Evolutionary conservation across 2,797 vertebrate species (phyloP).

Genomic region (Enteromius viviparus): DNA sequence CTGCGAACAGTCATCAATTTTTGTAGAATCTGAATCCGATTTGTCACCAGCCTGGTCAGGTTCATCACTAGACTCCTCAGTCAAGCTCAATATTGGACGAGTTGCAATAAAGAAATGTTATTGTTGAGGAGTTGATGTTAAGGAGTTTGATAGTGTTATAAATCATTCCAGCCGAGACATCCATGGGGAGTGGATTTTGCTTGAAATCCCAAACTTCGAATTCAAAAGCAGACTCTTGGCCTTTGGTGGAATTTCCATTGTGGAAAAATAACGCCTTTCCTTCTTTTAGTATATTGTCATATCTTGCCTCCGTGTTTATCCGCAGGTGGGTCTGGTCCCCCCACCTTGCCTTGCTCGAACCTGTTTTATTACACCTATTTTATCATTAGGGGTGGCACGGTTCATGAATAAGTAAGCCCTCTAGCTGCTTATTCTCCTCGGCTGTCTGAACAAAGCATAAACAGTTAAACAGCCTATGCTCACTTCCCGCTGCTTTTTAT

Average conservation of each 20-base stretch:
- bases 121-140: no score
- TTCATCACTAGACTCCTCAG: conserved; percentile 31
- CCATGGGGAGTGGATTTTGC: conserved; percentile 42
- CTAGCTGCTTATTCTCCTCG: no score
- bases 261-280: conserved; percentile 49
- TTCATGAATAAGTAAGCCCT: no score
- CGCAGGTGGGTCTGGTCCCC: no score
- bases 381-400: no score
- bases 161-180: conserved; percentile 32
- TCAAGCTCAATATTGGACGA: conserved; percentile 25
- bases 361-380: no score
- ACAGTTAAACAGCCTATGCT: no score
- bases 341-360: no score
- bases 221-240: conserved; percentile 47
- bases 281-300: conserved; percentile 39
- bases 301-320: no score
- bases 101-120: conserved; percentile 15
- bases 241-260: conserved; percentile 41
- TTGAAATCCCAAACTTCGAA: conserved; percentile 54
- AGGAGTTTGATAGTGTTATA: conserved; percentile 37
- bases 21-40: conserved; percentile 3
- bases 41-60: neutral
- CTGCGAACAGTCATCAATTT: conserved; percentile 12
- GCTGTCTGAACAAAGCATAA: no score
- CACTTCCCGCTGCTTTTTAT: no score